Percentiles rank a stretch among this genome's conserved stretches.
phyloP scores from a whole-genome alignment of 2,797 vertebrate species.

The Australoheros facetus region DNA sequence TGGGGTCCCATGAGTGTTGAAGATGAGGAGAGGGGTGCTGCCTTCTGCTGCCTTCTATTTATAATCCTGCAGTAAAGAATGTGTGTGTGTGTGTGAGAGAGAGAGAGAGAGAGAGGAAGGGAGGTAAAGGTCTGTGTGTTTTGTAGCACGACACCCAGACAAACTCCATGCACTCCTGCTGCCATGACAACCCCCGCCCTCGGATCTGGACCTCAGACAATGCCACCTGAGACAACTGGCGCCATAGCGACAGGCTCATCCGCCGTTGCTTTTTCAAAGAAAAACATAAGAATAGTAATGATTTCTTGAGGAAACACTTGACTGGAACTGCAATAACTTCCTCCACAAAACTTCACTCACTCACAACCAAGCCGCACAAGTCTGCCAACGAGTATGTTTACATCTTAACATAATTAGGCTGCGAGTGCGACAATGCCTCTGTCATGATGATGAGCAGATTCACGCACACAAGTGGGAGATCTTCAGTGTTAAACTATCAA shows the following conservation, averaged over 20 bases:
- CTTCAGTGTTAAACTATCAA: constrained; percentile 6
- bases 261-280: constrained; percentile 13
- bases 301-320: constrained; percentile 28
- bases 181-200: constrained; percentile 75
- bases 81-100: constrained; percentile 3
- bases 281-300: background rate
- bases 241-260: constrained; percentile 62
- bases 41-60: constrained; percentile 77
- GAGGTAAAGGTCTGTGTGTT: background rate
- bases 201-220: constrained; percentile 69
- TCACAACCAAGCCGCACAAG: background rate
- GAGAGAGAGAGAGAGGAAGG: background rate
- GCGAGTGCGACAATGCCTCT: background rate
- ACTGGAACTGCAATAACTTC: constrained; percentile 11
- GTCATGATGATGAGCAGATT: background rate
- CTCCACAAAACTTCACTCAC: background rate
- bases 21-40: constrained; percentile 60
- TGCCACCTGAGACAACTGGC: constrained; percentile 72
- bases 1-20: constrained; percentile 56
- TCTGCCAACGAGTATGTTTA: background rate
- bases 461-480: background rate
- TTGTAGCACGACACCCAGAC: constrained; percentile 61
- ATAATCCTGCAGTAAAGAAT: constrained; percentile 79
- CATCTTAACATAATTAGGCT: background rate
- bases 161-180: constrained; percentile 67